Evolutionary conservation across 1,140 invertebrate genomes (phyloP), one percentile per base, ranked within the genome.

Genomic region (Neodiprion pinetum): DNA sequence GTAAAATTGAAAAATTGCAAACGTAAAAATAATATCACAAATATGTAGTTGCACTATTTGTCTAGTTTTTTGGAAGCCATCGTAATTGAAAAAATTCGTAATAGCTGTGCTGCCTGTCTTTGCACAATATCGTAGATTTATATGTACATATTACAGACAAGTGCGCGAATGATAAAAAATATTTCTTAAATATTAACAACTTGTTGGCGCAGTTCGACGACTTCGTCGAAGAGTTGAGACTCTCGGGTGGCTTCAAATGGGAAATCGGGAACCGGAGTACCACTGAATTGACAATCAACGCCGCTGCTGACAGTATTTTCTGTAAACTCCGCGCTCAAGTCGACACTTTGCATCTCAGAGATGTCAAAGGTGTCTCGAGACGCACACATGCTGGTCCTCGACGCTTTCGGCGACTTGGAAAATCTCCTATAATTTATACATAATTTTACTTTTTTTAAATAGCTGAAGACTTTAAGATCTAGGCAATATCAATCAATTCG

Each of bases 281-380:
- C 53, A 17, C 65, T 68, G 72, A 21, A 75, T 49, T 70, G 10
- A 70, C 28, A 53, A 17, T 74, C 48, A 48, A 68, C 66, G 72
- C 69, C 71, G 48, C 69, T 71, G 21, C 40, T 49, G 21, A 48
- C 61, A 9, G 17, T 72, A 65, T 69, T 70, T 28, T 77, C 76
- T 17, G n/a, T 67, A 74, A 76, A 74, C 69, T 71, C 71, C 71
- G 21, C 50, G 70, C 71, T 76, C 49, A 66, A 17, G 23, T 73
- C 72, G 65, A 74, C 69, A 79, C 72, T 78, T 78, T 82, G 81
- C 82, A 83, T 83, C 81, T 83, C 75, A 78, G 75, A 70, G 40
- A 69, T 69, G 72, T 79, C 74, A 48, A 65, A 28, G 76, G 70
- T 70, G 49, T 71, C 67, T 8, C n/a, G 17, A 8, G 72, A 69